phyloP scores from a whole-genome alignment of 2,888 invertebrate species.

The Argynnis bischoffii region DNA sequence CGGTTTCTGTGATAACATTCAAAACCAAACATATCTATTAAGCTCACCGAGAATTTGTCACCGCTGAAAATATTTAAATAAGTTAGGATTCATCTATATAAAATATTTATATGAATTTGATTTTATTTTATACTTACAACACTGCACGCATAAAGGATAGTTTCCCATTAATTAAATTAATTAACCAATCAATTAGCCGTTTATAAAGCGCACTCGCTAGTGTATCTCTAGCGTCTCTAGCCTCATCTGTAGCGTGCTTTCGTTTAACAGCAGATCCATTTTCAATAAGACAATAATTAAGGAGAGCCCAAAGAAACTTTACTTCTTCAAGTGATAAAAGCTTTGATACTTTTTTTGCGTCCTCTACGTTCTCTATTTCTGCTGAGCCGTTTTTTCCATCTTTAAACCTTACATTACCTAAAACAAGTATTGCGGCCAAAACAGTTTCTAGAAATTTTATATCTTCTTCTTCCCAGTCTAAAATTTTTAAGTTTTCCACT shows the following conservation, averaged over 20 bases:
- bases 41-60: conserved; percentile 89
- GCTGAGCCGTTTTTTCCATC: conserved; percentile 85
- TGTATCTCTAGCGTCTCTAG: conserved; percentile 91
- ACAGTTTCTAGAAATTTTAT: conserved; percentile 86
- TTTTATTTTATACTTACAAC: conserved; percentile 85
- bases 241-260: conserved; percentile 90
- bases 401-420: conserved; percentile 91
- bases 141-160: conserved; percentile 92
- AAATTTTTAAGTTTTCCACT: conserved; percentile 82
- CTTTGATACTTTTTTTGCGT: conserved; percentile 87
- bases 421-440: conserved; percentile 88
- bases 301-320: conserved; percentile 92
- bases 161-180: conserved; percentile 92
- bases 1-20: conserved; percentile 94
- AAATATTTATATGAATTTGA: neutral
- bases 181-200: conserved; percentile 93
- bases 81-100: conserved; percentile 22
- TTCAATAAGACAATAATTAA: conserved; percentile 92
- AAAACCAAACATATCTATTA: conserved; percentile 95
- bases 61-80: conserved; percentile 84
- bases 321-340: conserved; percentile 89
- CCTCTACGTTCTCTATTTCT: conserved; percentile 88
- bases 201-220: conserved; percentile 92
- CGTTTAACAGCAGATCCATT: conserved; percentile 86
- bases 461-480: conserved; percentile 89